These are phyloP conservation scores for Octonoba sinensis DNA, from an alignment of 2,888 invertebrate species.

Conservation along the genomic window DNA sequence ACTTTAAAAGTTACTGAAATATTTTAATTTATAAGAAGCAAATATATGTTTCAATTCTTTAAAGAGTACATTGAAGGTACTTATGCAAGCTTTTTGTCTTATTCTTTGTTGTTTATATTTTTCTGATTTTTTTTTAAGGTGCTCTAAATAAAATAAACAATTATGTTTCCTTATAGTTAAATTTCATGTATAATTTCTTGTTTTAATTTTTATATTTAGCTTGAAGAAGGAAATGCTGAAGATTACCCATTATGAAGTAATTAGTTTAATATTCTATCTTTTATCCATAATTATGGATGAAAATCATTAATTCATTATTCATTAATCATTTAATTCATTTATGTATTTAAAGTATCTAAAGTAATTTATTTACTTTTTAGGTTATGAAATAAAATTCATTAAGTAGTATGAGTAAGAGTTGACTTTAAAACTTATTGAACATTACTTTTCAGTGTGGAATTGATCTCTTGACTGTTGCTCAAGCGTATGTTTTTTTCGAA, in stretches of 20 bases:
- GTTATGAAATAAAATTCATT: background rate
- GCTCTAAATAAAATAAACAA: background rate
- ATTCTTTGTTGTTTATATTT: background rate
- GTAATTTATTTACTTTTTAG: background rate
- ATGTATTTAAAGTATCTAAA: too few species aligned
- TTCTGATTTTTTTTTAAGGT: background rate
- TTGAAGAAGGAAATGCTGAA: constrained; percentile 96
- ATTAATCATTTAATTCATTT: too few species aligned
- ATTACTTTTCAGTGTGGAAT: constrained; percentile 76
- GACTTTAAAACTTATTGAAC: constrained; percentile 1
- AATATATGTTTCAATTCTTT: too few species aligned
- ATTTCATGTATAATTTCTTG: constrained; percentile 32
- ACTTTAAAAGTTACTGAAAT: too few species aligned
- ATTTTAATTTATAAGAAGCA: too few species aligned
- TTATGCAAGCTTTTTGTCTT: background rate
- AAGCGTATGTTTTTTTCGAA: constrained; percentile 97
- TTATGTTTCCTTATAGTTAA: background rate
- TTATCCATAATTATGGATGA: too few species aligned
- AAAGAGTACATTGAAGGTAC: too few species aligned
- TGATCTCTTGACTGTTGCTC: constrained; percentile 92
- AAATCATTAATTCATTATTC: too few species aligned
- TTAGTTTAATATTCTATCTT: constrained; percentile 12
- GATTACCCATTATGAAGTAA: constrained; percentile 81
- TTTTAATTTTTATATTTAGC: too few species aligned
- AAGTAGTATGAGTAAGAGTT: too few species aligned